phyloP scores from a whole-genome alignment of 1,140 invertebrate species.

The Drosophila tropicalis region DNA sequence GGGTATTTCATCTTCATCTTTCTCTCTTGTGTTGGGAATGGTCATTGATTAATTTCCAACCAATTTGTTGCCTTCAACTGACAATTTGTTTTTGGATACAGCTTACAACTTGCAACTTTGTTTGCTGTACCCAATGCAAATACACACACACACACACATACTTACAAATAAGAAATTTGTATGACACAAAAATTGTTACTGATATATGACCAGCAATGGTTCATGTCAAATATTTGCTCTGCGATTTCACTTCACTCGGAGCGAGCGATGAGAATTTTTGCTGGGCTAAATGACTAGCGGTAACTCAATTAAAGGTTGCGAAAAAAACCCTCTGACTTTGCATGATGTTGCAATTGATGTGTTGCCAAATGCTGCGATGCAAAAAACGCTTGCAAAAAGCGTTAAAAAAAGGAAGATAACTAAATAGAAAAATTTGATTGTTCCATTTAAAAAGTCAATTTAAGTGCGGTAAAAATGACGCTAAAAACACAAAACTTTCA shows the following conservation, averaged over 20 bases:
- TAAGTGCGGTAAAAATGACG: background rate
- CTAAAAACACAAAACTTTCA: no score
- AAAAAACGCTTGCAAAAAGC: background rate
- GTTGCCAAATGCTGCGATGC: background rate
- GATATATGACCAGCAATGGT: slow-evolving; percentile 18
- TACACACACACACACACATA: background rate
- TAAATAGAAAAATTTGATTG: background rate
- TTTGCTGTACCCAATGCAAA: background rate
- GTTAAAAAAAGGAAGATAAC: background rate
- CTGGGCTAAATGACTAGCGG: background rate
- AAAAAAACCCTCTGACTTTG: slow-evolving; percentile 5
- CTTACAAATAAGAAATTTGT: background rate
- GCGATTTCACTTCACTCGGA: background rate
- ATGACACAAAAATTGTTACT: slow-evolving; percentile 12
- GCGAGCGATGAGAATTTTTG: background rate
- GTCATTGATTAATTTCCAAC: slow-evolving; percentile 46
- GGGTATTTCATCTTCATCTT: slow-evolving; percentile 30
- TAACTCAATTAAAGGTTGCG: slow-evolving; percentile 18
- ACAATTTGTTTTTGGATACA: slow-evolving; percentile 1
- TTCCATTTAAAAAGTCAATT: background rate
- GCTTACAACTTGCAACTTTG: slow-evolving; percentile 1
- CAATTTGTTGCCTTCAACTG: slow-evolving; percentile 35
- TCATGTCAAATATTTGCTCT: slow-evolving; percentile 16
- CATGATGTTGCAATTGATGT: slow-evolving; percentile 16
- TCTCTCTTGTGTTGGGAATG: background rate